Conservation (phyloP, 2,113 vertebrate species). For the Anguilla japonica region DNA sequence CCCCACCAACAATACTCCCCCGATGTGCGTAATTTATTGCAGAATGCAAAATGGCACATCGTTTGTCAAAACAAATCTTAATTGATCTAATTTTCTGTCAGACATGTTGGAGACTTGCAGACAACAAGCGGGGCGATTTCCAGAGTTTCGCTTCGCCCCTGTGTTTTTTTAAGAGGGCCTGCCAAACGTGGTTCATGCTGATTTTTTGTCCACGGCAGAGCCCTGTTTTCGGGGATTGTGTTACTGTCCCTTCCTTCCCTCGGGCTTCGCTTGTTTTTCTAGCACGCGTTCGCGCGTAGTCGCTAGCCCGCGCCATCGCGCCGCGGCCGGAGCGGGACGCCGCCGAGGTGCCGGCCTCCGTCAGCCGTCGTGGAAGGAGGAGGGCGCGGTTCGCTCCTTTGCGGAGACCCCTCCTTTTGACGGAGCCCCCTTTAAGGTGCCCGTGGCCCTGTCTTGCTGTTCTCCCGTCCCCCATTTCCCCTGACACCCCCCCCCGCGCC, state of each 20-base stretch:
- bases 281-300: slow-evolving; percentile 33
- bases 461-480: too few relatives aligned
- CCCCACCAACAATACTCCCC: not conserved
- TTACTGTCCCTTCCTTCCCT: slow-evolving; percentile 32
- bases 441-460: too few relatives aligned
- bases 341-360: slow-evolving; percentile 40
- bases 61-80: not conserved
- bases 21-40: not conserved
- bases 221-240: slow-evolving; percentile 46
- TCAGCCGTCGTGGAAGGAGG: slow-evolving; percentile 39
- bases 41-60: not conserved
- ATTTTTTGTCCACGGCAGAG: slow-evolving; percentile 40
- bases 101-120: not conserved
- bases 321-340: slow-evolving; percentile 29
- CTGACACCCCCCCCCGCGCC: too few relatives aligned
- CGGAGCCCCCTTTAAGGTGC: not conserved
- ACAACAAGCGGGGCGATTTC: not conserved
- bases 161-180: slow-evolving; percentile 30
- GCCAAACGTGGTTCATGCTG: slow-evolving; percentile 48
- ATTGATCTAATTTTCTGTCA: not conserved
- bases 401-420: not conserved
- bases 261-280: slow-evolving; percentile 29
- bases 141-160: not conserved
- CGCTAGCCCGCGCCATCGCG: slow-evolving; percentile 30
- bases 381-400: not conserved